Conservation (phyloP, 2,797 vertebrate genomes). For the Cottoperca gobio region DNA sequence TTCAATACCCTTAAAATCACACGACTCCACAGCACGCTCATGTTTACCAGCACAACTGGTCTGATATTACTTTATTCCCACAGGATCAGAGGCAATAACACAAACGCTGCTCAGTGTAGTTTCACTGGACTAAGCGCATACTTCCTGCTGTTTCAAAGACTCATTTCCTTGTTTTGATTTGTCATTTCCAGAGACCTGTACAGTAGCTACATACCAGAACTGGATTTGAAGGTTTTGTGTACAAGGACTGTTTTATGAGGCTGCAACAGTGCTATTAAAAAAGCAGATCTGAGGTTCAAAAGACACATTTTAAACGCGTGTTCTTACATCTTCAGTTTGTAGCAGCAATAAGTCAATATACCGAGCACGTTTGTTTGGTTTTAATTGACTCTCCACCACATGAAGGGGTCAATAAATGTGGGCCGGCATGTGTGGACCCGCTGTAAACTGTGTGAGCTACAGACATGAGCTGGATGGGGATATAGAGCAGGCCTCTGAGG, state of each 20-base stretch:
- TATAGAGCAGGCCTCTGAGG: constrained; percentile 1
- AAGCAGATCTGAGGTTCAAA: background rate
- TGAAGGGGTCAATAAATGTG: constrained; percentile 33
- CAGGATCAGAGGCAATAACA: constrained; percentile 17
- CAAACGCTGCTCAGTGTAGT: background rate
- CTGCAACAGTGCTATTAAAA: background rate
- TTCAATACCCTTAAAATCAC: background rate
- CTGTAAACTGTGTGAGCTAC: constrained; percentile 14
- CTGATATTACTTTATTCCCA: constrained; percentile 4
- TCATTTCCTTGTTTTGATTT: constrained; percentile 35
- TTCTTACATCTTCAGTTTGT: background rate
- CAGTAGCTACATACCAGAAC: background rate
- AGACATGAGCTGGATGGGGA: constrained; percentile 9
- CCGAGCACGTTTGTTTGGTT: constrained; percentile 3
- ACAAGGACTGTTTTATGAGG: background rate
- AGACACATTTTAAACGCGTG: background rate
- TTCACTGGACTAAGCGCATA: constrained; percentile 7
- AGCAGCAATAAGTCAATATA: background rate
- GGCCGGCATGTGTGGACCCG: constrained; percentile 40
- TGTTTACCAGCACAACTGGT: background rate
- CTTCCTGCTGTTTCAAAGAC: constrained; percentile 33
- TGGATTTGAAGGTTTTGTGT: background rate
- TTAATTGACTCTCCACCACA: constrained; percentile 43
- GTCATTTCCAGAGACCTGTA: constrained; percentile 1
- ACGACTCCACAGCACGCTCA: background rate